A percentile compares a stretch with the other conserved stretches of the same genome.
Evolutionary conservation across 2,888 invertebrate genomes (phyloP).

Genomic region (Drosophila helvetica): DNA sequence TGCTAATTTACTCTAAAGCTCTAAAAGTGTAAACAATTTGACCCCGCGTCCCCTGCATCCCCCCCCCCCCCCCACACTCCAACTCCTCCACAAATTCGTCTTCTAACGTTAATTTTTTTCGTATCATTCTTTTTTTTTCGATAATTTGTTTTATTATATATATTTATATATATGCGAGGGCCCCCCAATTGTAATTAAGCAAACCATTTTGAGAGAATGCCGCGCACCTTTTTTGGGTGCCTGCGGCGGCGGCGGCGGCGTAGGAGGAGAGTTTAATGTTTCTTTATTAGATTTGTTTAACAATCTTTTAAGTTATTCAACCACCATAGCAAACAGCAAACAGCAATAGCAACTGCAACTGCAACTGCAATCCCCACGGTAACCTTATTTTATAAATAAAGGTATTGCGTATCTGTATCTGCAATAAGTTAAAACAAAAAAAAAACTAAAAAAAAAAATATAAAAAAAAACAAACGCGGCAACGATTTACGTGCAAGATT

Average conservation of each 20-base stretch:
- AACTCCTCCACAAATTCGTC: conserved; percentile 37
- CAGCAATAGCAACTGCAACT: neutral
- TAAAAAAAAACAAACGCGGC: conserved; percentile 5
- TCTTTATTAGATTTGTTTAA: conserved; percentile 49
- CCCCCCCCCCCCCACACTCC: neutral
- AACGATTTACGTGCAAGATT: conserved; percentile 35
- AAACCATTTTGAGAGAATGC: conserved; percentile 36
- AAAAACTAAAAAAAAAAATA: conserved; percentile 11
- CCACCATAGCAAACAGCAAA: conserved; percentile 3
- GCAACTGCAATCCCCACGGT: conserved; percentile 6
- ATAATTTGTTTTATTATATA: conserved; percentile 41
- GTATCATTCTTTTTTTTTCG: conserved; percentile 49
- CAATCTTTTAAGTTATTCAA: conserved; percentile 27
- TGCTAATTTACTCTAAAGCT: conserved; percentile 42
- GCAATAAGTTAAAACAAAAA: conserved; percentile 41
- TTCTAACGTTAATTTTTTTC: conserved; percentile 49
- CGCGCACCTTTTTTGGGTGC: conserved; percentile 18
- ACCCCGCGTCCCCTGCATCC: conserved; percentile 10
- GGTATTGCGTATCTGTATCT: conserved; percentile 56
- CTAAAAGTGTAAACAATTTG: conserved; percentile 36
- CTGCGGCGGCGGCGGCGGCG: neutral
- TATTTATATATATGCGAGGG: conserved; percentile 11
- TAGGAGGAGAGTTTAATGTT: neutral
- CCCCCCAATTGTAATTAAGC: conserved; percentile 44
- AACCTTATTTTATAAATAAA: conserved; percentile 83